Percentiles rank a stretch among this genome's conserved stretches.
These are phyloP conservation scores for Drosophila sordidula DNA, from an alignment of 2,888 invertebrate genomes.

Conservation along the genomic window DNA sequence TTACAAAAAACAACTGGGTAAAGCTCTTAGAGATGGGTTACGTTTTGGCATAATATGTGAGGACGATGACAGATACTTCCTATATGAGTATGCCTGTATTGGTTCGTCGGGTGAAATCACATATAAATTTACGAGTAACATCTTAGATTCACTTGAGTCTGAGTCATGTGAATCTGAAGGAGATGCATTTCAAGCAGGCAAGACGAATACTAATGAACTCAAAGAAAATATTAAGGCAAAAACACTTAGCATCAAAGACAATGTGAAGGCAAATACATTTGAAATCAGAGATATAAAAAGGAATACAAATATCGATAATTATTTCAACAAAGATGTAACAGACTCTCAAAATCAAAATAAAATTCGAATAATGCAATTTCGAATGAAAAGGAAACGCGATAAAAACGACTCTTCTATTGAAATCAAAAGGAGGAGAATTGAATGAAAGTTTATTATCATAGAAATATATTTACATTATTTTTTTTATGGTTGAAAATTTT, in stretches of 20 bases:
- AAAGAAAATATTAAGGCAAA: no score
- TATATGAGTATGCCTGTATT: constrained; percentile 47
- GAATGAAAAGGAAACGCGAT: constrained; percentile 1
- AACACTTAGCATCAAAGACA: no score
- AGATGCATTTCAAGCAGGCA: no score
- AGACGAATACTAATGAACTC: no score
- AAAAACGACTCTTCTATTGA: background rate
- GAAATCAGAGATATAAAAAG: no score
- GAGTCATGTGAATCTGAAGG: background rate
- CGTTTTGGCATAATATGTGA: constrained; percentile 35
- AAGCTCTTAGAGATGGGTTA: constrained; percentile 39
- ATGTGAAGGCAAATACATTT: no score
- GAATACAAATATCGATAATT: no score
- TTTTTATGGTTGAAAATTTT: no score
- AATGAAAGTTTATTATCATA: no score
- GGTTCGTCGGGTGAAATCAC: constrained; percentile 8
- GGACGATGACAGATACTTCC: constrained; percentile 45
- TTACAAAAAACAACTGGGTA: constrained; percentile 21
- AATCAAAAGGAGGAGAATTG: background rate
- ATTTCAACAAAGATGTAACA: no score
- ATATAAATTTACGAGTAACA: constrained; percentile 23
- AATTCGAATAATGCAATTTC: background rate
- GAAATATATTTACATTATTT: no score
- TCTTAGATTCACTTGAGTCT: background rate
- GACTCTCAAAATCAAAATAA: background rate